Evolutionary conservation across 2,113 vertebrate genomes (phyloP).

Genomic region (Petromus typicus): DNA sequence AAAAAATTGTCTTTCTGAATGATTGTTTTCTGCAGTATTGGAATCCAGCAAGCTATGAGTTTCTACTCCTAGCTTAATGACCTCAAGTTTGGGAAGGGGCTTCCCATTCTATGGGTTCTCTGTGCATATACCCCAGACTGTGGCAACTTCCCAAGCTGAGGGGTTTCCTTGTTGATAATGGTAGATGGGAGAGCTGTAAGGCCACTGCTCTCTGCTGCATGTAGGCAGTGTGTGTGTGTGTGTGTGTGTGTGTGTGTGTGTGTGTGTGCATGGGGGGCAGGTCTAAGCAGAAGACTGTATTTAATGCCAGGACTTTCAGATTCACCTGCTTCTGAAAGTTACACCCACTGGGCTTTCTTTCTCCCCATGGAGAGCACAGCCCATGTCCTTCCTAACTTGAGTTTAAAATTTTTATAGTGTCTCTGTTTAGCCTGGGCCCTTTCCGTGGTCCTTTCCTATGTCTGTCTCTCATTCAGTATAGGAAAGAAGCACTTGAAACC

Average conservation of each 20-base stretch:
- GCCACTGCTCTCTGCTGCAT: neutral
- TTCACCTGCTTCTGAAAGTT: neutral
- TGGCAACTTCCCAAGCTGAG: neutral
- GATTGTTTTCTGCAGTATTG: neutral
- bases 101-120: neutral
- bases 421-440: neutral
- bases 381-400: neutral
- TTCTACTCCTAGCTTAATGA: neutral
- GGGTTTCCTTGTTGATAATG: neutral
- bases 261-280: neutral
- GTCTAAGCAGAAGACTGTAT: neutral
- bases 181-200: neutral
- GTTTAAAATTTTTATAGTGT: neutral
- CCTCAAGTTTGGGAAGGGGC: neutral
- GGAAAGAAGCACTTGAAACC: neutral
- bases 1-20: neutral
- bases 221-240: neutral
- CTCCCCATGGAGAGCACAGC: neutral
- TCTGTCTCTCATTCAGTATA: neutral
- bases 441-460: neutral
- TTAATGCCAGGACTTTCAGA: neutral
- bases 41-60: neutral
- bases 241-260: too few species aligned
- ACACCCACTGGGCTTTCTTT: neutral
- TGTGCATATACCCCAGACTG: neutral